Evolutionary conservation across 2,797 vertebrate genomes (phyloP).

Genomic region (Neostethus bicornis): DNA sequence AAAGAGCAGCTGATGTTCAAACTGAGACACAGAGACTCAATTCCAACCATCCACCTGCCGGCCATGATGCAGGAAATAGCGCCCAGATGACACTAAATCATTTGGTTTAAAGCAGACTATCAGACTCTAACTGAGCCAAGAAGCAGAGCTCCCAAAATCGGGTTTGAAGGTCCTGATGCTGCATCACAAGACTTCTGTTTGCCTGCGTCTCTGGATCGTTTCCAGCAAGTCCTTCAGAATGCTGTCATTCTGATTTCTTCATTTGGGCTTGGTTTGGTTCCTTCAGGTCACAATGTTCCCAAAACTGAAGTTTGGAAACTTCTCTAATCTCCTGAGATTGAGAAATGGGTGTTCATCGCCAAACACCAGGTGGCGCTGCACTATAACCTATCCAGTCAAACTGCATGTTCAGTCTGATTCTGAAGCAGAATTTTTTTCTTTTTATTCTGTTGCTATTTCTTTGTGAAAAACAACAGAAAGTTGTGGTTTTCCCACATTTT

Average conservation of each 20-base stretch:
- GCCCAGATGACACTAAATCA: slow-evolving; percentile 54
- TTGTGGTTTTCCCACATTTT: too few species aligned
- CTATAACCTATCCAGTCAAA: too few species aligned
- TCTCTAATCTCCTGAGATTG: neutral
- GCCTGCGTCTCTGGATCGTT: neutral
- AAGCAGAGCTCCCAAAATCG: neutral
- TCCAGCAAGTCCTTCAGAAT: neutral
- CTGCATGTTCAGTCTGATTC: too few species aligned
- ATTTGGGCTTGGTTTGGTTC: too few species aligned
- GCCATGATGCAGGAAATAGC: slow-evolving; percentile 59
- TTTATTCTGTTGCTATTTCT: too few species aligned
- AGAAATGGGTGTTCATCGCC: neutral
- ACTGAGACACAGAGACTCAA: slow-evolving; percentile 77
- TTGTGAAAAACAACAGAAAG: too few species aligned
- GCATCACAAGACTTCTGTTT: neutral
- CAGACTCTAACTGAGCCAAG: slow-evolving; percentile 4
- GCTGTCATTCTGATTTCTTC: neutral
- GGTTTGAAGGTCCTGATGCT: neutral
- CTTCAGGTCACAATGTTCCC: too few species aligned
- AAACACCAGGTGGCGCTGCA: neutral
- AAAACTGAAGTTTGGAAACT: too few species aligned
- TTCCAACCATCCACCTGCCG: slow-evolving; percentile 74
- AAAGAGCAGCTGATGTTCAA: slow-evolving; percentile 92
- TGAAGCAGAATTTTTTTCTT: too few species aligned
- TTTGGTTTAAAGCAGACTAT: slow-evolving; percentile 2